Evolutionary conservation across 2,797 vertebrate species (phyloP).

Genomic region (Chelonia mydas): DNA sequence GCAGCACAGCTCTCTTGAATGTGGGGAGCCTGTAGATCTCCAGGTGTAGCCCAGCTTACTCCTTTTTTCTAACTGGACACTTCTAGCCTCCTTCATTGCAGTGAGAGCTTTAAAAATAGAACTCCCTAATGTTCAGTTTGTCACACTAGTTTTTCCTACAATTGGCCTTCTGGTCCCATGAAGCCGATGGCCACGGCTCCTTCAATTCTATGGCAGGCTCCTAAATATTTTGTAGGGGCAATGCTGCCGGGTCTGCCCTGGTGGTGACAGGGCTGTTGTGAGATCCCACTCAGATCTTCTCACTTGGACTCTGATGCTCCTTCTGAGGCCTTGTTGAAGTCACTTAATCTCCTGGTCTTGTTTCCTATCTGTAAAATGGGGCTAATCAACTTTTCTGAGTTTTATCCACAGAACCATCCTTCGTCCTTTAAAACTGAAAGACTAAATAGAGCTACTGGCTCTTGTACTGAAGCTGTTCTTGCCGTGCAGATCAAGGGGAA

Average conservation of each 20-base stretch:
- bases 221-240: background rate
- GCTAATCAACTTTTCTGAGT: too few relatives aligned
- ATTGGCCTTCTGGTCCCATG: background rate
- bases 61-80: too few relatives aligned
- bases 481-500: background rate
- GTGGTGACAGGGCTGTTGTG: background rate
- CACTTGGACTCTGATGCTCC: background rate
- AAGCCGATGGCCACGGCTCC: background rate
- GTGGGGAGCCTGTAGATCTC: too few relatives aligned
- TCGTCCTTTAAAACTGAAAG: too few relatives aligned
- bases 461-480: background rate
- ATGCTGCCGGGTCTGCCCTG: background rate
- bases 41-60: too few relatives aligned
- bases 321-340: background rate
- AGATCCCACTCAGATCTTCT: background rate
- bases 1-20: too few relatives aligned
- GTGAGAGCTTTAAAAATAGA: too few relatives aligned
- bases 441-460: background rate
- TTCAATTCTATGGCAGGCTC: background rate
- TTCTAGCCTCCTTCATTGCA: too few relatives aligned
- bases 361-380: background rate
- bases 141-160: background rate
- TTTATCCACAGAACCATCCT: too few relatives aligned
- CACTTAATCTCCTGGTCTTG: background rate
- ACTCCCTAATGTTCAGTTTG: background rate